Base-by-base conservation (phyloP, 2,888 invertebrate species). In the Agonopterix alstromeriana region DNA sequence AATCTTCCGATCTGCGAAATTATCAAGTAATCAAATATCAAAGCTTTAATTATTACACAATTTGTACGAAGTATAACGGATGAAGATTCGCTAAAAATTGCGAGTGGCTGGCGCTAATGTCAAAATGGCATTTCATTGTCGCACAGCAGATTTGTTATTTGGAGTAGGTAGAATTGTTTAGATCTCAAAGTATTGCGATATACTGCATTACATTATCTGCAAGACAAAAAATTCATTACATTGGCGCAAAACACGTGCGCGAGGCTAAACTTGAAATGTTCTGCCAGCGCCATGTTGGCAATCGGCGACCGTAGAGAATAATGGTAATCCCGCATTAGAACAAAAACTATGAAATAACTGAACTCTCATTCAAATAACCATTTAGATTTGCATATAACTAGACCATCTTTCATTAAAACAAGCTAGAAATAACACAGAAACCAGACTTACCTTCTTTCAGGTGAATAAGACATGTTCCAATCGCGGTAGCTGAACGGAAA, bases 381-480 rank as follows among this genome's bases (percentile, higher is more conserved):
- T 54, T 43, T 51, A 48, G 41, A 50, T 48, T 14, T 43, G 36
- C 48, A 52, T 42, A 49, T 50, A 56, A 59, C 50, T 40, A 63
- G 55, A 57, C 56, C 57, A 56, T 58, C 54, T 63, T 57, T 62
- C 58, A 61, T 58, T 55, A 69, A 63, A 75, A 63, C 52, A 56
- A 61, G 55, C 54, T 61, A 56, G 63, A 72, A 70, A 58, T 60
- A 66, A 63, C 54, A 61, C 60, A 70, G 62, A 79, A 80, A 73
- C 74, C 70, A 70, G 73, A 91, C 93, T 94, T 93, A 94, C 94
- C 94, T 93, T 92, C 93, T 91, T 90, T 94, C 94, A 85, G 92
- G 89, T 83, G 92, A 91, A 92, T 91, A 93, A 89, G 94, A 94
- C 94, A 94, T 94, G 93, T 93, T 94, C 91, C 91, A 92, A 92